Evolutionary conservation across 2,797 vertebrate genomes (phyloP).

Genomic region (Sebastes itinus): DNA sequence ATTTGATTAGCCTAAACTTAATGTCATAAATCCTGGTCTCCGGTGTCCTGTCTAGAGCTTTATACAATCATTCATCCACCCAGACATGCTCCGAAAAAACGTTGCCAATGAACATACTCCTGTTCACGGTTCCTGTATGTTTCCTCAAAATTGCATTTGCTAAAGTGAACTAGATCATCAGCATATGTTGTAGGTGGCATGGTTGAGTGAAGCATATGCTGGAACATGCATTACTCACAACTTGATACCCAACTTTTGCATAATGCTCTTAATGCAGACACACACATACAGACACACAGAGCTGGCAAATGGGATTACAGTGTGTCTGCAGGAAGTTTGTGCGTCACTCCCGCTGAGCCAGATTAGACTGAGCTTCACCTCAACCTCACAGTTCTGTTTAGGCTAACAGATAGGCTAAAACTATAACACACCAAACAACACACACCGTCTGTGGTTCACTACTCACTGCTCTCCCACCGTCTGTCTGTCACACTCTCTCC

Average conservation of each 20-base stretch:
- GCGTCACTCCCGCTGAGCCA: slow-evolving; percentile 79
- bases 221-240: slow-evolving; percentile 6
- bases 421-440: slow-evolving; percentile 13
- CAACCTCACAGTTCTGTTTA: slow-evolving; percentile 46
- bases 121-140: neutral
- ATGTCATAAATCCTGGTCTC: neutral
- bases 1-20: neutral
- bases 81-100: neutral
- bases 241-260: slow-evolving; percentile 11
- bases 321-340: slow-evolving; percentile 63
- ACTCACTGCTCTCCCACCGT: neutral
- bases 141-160: neutral
- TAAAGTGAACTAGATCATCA: neutral
- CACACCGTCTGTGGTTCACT: slow-evolving; percentile 6
- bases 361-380: slow-evolving; percentile 74
- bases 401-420: slow-evolving; percentile 31
- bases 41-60: neutral
- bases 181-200: neutral
- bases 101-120: neutral
- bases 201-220: neutral
- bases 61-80: neutral
- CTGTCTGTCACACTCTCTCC: slow-evolving; percentile 1
- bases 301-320: slow-evolving; percentile 72
- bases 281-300: slow-evolving; percentile 7
- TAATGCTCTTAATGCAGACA: slow-evolving; percentile 15